These are phyloP conservation scores for Thunnus maccoyii DNA, from an alignment of 2,113 vertebrate genomes.

Conservation along the genomic window DNA sequence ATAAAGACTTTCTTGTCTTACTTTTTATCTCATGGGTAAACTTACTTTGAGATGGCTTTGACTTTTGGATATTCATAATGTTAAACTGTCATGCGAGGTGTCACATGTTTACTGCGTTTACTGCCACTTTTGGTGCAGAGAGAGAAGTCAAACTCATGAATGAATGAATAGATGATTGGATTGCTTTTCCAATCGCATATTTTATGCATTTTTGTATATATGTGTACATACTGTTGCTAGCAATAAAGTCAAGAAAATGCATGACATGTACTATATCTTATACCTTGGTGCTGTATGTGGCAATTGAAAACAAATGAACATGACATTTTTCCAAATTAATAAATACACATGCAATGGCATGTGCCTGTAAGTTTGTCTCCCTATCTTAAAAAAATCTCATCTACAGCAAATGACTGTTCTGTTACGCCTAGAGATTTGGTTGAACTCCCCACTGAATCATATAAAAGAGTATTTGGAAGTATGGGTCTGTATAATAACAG, in stretches of 20 bases:
- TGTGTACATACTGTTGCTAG: not conserved
- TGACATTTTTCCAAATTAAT: too few species aligned
- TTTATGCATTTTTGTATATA: not conserved
- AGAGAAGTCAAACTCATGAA: not conserved
- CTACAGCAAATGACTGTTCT: too few species aligned
- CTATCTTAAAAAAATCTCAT: too few species aligned
- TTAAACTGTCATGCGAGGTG: not conserved
- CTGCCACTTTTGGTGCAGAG: slow-evolving; percentile 7
- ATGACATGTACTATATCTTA: not conserved
- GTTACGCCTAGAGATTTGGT: too few species aligned
- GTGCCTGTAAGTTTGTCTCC: too few species aligned
- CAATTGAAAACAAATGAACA: too few species aligned
- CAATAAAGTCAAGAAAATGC: not conserved
- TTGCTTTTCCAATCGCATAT: not conserved
- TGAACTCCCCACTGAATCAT: not conserved
- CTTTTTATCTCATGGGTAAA: slow-evolving; percentile 19
- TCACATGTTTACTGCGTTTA: slow-evolving; percentile 5
- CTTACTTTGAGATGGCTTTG: not conserved
- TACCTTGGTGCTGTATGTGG: too few species aligned
- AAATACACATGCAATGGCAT: too few species aligned
- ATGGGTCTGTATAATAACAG: not conserved
- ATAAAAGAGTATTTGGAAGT: not conserved
- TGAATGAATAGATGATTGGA: not conserved
- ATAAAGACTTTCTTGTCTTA: not conserved
- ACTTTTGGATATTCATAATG: slow-evolving; percentile 9